phyloP scores from a whole-genome alignment of 2,888 invertebrate genomes.

The Temnothorax rugatulus region DNA sequence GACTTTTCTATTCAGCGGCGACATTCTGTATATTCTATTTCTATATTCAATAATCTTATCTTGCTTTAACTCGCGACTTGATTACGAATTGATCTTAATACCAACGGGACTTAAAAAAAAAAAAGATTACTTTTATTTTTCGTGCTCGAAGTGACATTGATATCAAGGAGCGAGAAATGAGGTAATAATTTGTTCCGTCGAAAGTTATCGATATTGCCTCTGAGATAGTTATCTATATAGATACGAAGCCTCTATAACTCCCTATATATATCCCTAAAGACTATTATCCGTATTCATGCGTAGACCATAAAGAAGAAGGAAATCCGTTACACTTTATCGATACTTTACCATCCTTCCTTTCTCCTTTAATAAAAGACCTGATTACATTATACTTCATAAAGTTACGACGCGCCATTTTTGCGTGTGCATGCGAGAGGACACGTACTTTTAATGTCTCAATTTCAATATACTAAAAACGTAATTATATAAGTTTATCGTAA shows the following conservation, averaged over 20 bases:
- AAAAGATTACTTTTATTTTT: not conserved
- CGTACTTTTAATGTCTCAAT: not conserved
- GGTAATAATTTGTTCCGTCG: slow-evolving; percentile 64
- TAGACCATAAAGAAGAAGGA: slow-evolving; percentile 63
- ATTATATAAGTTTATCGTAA: not conserved
- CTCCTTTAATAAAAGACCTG: slow-evolving; percentile 9
- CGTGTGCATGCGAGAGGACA: not conserved
- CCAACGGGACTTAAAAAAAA: slow-evolving; percentile 27
- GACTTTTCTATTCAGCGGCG: slow-evolving; percentile 18
- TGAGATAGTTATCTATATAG: slow-evolving; percentile 65
- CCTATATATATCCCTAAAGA: slow-evolving; percentile 54
- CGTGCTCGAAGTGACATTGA: slow-evolving; percentile 52
- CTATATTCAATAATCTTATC: slow-evolving; percentile 36
- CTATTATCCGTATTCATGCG: slow-evolving; percentile 65
- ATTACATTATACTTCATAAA: slow-evolving; percentile 25
- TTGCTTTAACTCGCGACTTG: slow-evolving; percentile 4
- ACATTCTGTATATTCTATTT: slow-evolving; percentile 26
- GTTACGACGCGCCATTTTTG: not conserved
- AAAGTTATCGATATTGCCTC: slow-evolving; percentile 72
- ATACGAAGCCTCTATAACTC: slow-evolving; percentile 55
- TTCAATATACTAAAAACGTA: not conserved
- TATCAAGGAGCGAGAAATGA: slow-evolving; percentile 40
- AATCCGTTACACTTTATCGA: slow-evolving; percentile 61
- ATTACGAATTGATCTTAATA: slow-evolving; percentile 59
- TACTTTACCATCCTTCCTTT: slow-evolving; percentile 19